These are phyloP conservation scores for Sternotherus odoratus DNA, from an alignment of 2,797 vertebrate species.

Conservation along the genomic window DNA sequence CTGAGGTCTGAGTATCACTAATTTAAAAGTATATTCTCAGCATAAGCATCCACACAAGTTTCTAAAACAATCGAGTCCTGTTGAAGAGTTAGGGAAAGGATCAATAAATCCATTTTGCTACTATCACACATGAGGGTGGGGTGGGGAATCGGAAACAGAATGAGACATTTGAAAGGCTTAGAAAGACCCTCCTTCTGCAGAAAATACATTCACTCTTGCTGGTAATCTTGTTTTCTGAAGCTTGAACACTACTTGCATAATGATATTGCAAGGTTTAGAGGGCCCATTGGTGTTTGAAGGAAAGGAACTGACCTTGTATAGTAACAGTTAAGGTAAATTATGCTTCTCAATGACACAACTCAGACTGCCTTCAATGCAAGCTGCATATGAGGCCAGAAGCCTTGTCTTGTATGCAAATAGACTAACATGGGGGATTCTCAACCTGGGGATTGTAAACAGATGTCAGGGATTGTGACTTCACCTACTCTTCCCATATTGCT, in stretches of 20 bases:
- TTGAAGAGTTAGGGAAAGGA: neutral
- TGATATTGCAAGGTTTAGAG: neutral
- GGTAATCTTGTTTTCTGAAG: neutral
- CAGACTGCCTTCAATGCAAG: accelerated
- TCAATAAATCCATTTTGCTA: neutral
- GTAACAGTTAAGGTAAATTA: neutral
- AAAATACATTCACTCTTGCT: accelerated
- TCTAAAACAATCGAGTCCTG: neutral
- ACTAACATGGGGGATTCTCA: accelerated
- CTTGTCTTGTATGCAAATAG: neutral
- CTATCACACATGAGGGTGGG: accelerated
- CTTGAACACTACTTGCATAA: neutral
- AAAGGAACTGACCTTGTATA: neutral
- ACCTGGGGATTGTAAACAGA: accelerated
- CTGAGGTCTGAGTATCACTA: no score
- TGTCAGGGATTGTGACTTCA: accelerated
- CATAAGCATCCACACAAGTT: neutral
- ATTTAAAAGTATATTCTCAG: neutral
- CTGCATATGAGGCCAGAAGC: neutral
- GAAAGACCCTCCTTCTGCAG: neutral
- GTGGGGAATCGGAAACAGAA: neutral
- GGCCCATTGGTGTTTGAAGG: neutral
- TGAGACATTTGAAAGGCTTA: accelerated
- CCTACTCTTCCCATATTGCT: accelerated
- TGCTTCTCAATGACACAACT: accelerated